phyloP scores from a whole-genome alignment of 1,140 invertebrate genomes.

The Epicauta chinensis region DNA sequence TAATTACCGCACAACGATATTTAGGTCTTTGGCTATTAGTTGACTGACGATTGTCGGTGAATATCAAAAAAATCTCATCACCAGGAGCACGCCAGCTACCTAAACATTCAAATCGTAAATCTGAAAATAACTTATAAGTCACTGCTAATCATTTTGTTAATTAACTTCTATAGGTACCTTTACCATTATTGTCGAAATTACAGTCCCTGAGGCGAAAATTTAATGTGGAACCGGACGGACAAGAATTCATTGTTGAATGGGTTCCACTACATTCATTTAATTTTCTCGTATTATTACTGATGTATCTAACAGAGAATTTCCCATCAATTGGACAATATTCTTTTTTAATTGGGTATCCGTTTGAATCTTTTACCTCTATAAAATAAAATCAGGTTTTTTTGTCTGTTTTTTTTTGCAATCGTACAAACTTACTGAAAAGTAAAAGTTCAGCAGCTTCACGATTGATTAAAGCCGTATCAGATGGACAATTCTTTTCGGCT shows the following conservation, averaged over 20 bases:
- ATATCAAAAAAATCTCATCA: conserved; percentile 54
- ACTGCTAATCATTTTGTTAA: neutral
- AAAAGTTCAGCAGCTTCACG: conserved; percentile 46
- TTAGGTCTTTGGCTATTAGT: conserved; percentile 46
- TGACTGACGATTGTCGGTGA: conserved; percentile 51
- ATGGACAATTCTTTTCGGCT: conserved; percentile 54
- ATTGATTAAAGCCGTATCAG: conserved; percentile 43
- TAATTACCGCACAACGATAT: conserved; percentile 64
- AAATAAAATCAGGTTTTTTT: neutral
- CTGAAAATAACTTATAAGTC: conserved; percentile 35
- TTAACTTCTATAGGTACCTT: neutral
- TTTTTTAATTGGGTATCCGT: conserved; percentile 46
- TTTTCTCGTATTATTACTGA: conserved; percentile 48
- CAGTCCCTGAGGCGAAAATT: conserved; percentile 36
- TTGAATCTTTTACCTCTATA: conserved; percentile 49
- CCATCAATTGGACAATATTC: conserved; percentile 63
- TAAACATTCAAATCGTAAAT: conserved; percentile 60
- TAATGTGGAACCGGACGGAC: conserved; percentile 57
- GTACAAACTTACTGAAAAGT: conserved; percentile 47
- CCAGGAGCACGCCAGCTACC: conserved; percentile 58
- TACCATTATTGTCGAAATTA: conserved; percentile 23
- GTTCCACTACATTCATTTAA: conserved; percentile 50
- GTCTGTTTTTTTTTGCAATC: neutral
- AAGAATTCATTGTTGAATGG: conserved; percentile 56
- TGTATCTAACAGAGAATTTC: conserved; percentile 57